These are phyloP conservation scores for Brachionus rubens DNA, from an alignment of 1,140 invertebrate species.

Conservation along the genomic window DNA sequence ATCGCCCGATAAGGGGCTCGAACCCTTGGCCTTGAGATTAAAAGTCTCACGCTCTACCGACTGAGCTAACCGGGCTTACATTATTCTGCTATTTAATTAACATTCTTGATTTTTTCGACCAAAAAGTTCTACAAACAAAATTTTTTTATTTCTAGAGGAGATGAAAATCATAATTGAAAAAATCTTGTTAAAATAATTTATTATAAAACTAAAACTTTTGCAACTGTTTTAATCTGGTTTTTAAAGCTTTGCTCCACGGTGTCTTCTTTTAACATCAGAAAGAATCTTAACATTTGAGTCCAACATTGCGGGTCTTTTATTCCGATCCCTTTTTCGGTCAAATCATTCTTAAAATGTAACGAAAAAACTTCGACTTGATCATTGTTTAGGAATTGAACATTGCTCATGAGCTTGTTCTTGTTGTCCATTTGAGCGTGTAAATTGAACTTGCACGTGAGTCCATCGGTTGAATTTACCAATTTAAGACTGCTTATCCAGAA, in stretches of 20 bases:
- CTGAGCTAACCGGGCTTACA: no score
- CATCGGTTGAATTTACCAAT: not conserved
- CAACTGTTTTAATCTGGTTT: not conserved
- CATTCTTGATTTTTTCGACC: no score
- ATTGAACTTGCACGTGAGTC: not conserved
- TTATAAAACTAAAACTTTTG: not conserved
- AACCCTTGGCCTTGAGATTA: no score
- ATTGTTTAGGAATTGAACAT: not conserved
- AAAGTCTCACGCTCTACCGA: no score
- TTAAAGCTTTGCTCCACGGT: not conserved
- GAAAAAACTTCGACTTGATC: not conserved
- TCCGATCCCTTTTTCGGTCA: not conserved
- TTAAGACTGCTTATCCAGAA: conserved; percentile 7
- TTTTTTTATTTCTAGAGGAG: no score
- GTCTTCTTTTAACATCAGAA: not conserved
- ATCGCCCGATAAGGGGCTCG: no score
- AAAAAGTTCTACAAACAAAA: no score
- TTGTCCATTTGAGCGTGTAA: conserved; percentile 3
- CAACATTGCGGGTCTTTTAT: not conserved
- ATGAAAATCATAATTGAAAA: no score
- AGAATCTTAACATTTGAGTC: not conserved
- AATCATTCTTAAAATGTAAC: not conserved
- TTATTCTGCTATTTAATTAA: no score
- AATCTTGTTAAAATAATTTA: not conserved
- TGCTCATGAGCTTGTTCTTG: not conserved